phyloP scores from a whole-genome alignment of 2,797 vertebrate genomes.

The Thunnus albacares region DNA sequence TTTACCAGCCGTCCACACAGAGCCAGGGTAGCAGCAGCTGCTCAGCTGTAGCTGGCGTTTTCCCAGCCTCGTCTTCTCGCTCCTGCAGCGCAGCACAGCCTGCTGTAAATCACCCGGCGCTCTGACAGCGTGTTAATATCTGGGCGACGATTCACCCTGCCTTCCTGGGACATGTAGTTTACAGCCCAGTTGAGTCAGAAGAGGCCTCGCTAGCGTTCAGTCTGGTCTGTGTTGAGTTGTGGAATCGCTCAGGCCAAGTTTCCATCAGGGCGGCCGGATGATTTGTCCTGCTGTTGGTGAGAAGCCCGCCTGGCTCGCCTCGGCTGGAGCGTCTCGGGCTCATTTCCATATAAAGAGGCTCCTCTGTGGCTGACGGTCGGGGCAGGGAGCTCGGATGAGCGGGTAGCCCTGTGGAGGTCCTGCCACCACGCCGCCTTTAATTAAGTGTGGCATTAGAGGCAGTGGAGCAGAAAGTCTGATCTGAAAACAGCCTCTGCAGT shows the following conservation, averaged over 20 bases:
- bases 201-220: neutral
- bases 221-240: constrained; percentile 29
- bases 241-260: constrained; percentile 33
- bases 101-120: constrained; percentile 29
- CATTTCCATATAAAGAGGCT: constrained; percentile 48
- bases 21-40: neutral
- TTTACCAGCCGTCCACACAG: constrained; percentile 21
- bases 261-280: constrained; percentile 29
- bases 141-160: constrained; percentile 15
- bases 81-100: constrained; percentile 2
- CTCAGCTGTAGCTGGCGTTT: constrained; percentile 5
- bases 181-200: neutral
- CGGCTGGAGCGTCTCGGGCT: neutral
- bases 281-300: constrained; percentile 24
- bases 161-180: constrained; percentile 11
- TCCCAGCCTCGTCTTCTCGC: constrained; percentile 7
- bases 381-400: constrained; percentile 9
- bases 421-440: constrained; percentile 45
- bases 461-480: constrained; percentile 45
- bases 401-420: constrained; percentile 31
- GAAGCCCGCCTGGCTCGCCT: neutral
- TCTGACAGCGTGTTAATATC: constrained; percentile 30
- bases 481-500: constrained; percentile 35
- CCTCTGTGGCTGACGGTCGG: constrained; percentile 8
- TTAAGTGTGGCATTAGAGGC: constrained; percentile 59